These are phyloP conservation scores for Serripes groenlandicus DNA, from an alignment of 2,888 invertebrate genomes.

Conservation along the genomic window DNA sequence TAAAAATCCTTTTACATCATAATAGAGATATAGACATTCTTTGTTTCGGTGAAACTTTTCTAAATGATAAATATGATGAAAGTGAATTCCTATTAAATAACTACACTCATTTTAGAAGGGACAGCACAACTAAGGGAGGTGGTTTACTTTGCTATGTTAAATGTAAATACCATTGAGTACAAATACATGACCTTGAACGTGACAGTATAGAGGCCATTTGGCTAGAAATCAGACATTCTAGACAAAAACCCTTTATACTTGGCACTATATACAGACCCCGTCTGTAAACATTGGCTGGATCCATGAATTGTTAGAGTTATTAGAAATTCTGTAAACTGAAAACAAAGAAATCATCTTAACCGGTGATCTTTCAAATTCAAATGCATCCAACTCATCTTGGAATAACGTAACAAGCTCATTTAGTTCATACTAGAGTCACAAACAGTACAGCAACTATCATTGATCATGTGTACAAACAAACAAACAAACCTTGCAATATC, in stretches of 20 bases:
- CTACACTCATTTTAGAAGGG: background rate
- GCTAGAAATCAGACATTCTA: slow-evolving; percentile 14
- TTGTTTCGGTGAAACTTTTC: background rate
- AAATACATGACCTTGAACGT: slow-evolving; percentile 59
- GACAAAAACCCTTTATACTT: slow-evolving; percentile 17
- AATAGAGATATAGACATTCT: background rate
- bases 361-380: background rate
- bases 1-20: background rate
- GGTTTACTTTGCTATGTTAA: background rate
- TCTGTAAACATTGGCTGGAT: background rate
- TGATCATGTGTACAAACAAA: slow-evolving; percentile 27
- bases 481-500: slow-evolving; percentile 18
- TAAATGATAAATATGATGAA: background rate
- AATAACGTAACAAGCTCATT: slow-evolving; percentile 1
- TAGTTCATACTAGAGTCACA: slow-evolving; percentile 31
- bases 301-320: background rate
- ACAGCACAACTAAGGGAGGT: background rate
- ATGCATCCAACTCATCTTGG: background rate
- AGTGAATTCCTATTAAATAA: background rate
- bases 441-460: slow-evolving; percentile 22
- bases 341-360: slow-evolving; percentile 8
- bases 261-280: slow-evolving; percentile 16
- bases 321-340: background rate
- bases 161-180: slow-evolving; percentile 80
- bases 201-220: slow-evolving; percentile 7